Base-by-base conservation (phyloP, 2,888 invertebrate species). In the Torymus aiolomorphi region DNA sequence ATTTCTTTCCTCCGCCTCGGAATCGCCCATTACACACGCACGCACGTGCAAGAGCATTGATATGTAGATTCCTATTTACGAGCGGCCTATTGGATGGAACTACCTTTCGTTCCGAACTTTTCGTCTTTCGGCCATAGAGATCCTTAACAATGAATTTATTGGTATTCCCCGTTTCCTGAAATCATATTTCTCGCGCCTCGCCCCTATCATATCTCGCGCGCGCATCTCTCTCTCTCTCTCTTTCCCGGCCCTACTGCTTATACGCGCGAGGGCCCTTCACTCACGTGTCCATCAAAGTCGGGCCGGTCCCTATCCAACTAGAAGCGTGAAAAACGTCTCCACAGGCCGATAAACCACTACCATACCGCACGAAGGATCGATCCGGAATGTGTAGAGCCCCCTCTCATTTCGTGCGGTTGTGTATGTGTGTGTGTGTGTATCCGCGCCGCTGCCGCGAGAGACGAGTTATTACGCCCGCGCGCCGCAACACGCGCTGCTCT, bases 1-100 rank as follows among this genome's bases (percentile, higher is more conserved):
- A 76, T 76, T 59, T 51, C 31, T 57, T 59, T n/a, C 18, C 51
- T 57, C 18, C 18, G 11, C 18, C 16, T 51, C 49, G 11, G 4
- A 11, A 67, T 63, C 51, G 31, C 18, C 54, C 14, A 24, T 62
- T 54, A 56, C 42, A 13, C 73, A 42, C 66, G 62, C 66, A 24
- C 20, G 70, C 51, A n/a, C n/a, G n/a, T n/a, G n/a, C n/a, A n/a
- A n/a, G 69, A 3, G 70, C 82, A 83, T 79, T 75, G 74, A 79
- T 65, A 74, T 79, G 79, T 67, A 79, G 70, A 75, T 79, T 75
- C 14, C 12, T n/a, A 54, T 79, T 79, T 79, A 75, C 74, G 79
- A 65, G 70, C 31, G 69, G 12, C 3, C 31, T 13, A 62, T 31
- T 59, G 11, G 20, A 42, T 16, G 51, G 24, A 75, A 20, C 20